Percentiles rank a stretch among this genome's conserved stretches.
Evolutionary conservation across 2,888 invertebrate species (phyloP).

Genomic region (Tribolium freemani): DNA sequence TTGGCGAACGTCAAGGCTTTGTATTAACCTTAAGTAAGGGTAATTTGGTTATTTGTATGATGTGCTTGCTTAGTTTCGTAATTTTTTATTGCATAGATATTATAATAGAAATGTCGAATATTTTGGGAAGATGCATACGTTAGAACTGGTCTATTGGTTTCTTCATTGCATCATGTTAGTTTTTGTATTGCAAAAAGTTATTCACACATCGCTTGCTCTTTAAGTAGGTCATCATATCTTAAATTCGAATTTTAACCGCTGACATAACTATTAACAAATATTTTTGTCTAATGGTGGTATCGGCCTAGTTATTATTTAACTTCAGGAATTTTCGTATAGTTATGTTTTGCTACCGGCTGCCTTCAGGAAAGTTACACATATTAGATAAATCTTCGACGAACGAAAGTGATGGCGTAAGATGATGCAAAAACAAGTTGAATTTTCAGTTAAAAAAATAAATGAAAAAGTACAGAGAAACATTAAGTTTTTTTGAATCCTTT

Average conservation of each 20-base stretch:
- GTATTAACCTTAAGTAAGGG: neutral
- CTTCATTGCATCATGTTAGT: conserved; percentile 9
- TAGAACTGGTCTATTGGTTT: neutral
- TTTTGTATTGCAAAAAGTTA: conserved; percentile 13
- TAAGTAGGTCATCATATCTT: conserved; percentile 11
- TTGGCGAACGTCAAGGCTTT: conserved; percentile 6
- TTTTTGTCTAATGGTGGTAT: neutral
- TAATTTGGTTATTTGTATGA: conserved; percentile 18
- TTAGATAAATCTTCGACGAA: neutral
- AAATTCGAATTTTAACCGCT: conserved; percentile 10
- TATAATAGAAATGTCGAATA: conserved; percentile 10
- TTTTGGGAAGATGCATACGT: conserved; percentile 7
- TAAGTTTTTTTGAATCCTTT: neutral
- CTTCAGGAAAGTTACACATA: neutral
- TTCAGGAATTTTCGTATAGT: neutral
- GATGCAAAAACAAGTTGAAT: neutral
- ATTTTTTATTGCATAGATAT: neutral
- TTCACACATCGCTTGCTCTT: conserved; percentile 10
- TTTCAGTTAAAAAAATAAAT: neutral
- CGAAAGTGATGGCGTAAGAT: neutral
- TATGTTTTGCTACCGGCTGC: neutral
- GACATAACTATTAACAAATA: conserved; percentile 13
- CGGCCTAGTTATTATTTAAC: neutral
- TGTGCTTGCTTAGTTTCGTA: conserved; percentile 1
- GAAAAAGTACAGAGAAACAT: neutral